phyloP scores from a whole-genome alignment of 2,888 invertebrate genomes.

The Urechis unicinctus region DNA sequence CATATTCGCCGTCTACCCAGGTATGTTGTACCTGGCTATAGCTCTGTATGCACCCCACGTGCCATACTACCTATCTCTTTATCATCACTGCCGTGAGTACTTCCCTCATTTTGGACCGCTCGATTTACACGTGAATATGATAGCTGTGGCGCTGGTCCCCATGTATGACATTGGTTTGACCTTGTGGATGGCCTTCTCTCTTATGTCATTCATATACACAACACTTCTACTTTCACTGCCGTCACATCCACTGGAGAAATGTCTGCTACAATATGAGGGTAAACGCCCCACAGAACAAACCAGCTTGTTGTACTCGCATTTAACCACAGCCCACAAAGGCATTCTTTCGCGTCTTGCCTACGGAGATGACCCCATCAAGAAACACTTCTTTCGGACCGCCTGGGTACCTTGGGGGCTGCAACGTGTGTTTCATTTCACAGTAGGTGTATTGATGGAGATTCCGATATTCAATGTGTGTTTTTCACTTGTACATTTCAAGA shows the following conservation, averaged over 20 bases:
- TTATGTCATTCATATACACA: constrained; percentile 21
- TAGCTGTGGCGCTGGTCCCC: constrained; percentile 16
- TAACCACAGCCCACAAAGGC: constrained; percentile 18
- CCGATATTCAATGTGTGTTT: constrained; percentile 22
- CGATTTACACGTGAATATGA: constrained; percentile 15
- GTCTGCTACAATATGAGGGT: constrained; percentile 15
- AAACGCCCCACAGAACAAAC: constrained; percentile 16
- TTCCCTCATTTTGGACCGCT: constrained; percentile 6
- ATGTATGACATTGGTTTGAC: constrained; percentile 8
- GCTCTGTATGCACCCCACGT: constrained; percentile 19
- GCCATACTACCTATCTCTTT: constrained; percentile 10
- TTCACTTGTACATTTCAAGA: constrained; percentile 6
- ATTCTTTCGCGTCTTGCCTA: constrained; percentile 20
- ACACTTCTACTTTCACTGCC: constrained; percentile 21
- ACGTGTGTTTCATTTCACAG: constrained; percentile 10
- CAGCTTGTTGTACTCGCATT: constrained; percentile 14
- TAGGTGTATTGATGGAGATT: constrained; percentile 14
- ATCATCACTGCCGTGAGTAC: constrained; percentile 11
- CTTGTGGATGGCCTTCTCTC: constrained; percentile 22
- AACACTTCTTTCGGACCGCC: constrained; percentile 20
- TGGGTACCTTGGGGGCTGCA: constrained; percentile 21
- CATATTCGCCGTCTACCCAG: constrained; percentile 19
- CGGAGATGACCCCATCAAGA: constrained; percentile 16
- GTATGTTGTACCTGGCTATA: constrained; percentile 17
- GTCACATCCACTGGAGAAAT: constrained; percentile 21